Conservation (phyloP, 2,797 vertebrate species). For the Sebastes matsubarae region DNA sequence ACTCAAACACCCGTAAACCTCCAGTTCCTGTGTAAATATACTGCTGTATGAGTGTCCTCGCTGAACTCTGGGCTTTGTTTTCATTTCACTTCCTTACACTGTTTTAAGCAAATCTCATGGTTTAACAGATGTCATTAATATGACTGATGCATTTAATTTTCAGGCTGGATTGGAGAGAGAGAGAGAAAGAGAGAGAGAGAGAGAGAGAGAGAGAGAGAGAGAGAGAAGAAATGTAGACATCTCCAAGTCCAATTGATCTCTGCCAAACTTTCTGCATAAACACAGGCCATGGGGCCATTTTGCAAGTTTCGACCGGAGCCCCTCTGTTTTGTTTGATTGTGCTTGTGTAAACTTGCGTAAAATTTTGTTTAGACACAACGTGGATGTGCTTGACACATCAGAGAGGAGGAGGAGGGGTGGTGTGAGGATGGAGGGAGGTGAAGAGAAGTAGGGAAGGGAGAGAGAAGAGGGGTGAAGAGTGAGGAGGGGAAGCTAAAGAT, state of each 20-base stretch:
- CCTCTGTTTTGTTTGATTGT: slow-evolving; percentile 68
- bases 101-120: slow-evolving; percentile 22
- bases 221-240: slow-evolving; percentile 42
- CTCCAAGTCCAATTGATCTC: slow-evolving; percentile 44
- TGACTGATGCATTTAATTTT: slow-evolving; percentile 40
- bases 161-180: neutral
- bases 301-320: slow-evolving; percentile 58
- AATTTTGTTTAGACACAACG: slow-evolving; percentile 69
- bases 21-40: slow-evolving; percentile 9
- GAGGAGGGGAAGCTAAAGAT: neutral
- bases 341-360: slow-evolving; percentile 73
- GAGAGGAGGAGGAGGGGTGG: neutral
- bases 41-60: slow-evolving; percentile 3
- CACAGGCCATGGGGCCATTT: slow-evolving; percentile 37
- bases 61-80: slow-evolving; percentile 38
- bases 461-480: neutral
- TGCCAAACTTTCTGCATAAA: slow-evolving; percentile 62
- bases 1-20: neutral
- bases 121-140: slow-evolving; percentile 34
- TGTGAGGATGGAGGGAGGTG: neutral
- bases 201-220: neutral
- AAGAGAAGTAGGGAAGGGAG: neutral
- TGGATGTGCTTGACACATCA: slow-evolving; percentile 59
- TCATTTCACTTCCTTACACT: slow-evolving; percentile 25
- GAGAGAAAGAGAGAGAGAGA: neutral